Evolutionary conservation across 2,888 invertebrate genomes (phyloP), one percentile per base, ranked within the genome.

Genomic region (Molanna angustata): DNA sequence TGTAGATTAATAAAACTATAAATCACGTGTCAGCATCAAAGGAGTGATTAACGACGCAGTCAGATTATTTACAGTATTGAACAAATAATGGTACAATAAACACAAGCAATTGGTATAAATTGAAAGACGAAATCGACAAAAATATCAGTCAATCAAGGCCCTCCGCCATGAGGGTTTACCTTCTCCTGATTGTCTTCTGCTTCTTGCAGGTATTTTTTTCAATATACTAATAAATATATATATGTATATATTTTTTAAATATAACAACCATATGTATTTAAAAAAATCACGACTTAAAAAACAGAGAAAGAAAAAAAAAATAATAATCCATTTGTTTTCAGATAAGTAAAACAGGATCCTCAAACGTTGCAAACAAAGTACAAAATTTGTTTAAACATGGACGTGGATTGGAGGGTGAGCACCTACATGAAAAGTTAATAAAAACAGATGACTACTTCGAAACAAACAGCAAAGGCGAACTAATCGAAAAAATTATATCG

Each of bases 171-270:
- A 58, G 56, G 58, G 58, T 51, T 43, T 35, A 45, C 39, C 39
- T 56, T 40, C 55, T 58, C 55, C 58, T 58, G 58, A 58, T 58
- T 56, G 56, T 58, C 47, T 41, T 58, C 58, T 58, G 58, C 58
- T 52, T 51, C 33, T 48, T 53, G 58, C 58, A 58, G 58, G 58
- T 58, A 43, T 4, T 16, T 2, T 33, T 33, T 43, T 31, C 17
- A 2, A 27, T 27, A 7, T 16, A 27, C 6, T 22, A 6, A 21
- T 21, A 20, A 9, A 18, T 11, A 7, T 21, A 20, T 6, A 13
- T 41, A 6, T 4, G 16, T 16, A 17, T 16, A 4, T 9, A 13
- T 13, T 9, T n/a, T 9, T n/a, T 6, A 35, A 13, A 35, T 9
- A n/a, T n/a, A n/a, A n/a, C n/a, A n/a, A n/a, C n/a, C n/a, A n/a